Conservation (phyloP, 2,888 invertebrate genomes). For the Coelogynopora nodosa region DNA sequence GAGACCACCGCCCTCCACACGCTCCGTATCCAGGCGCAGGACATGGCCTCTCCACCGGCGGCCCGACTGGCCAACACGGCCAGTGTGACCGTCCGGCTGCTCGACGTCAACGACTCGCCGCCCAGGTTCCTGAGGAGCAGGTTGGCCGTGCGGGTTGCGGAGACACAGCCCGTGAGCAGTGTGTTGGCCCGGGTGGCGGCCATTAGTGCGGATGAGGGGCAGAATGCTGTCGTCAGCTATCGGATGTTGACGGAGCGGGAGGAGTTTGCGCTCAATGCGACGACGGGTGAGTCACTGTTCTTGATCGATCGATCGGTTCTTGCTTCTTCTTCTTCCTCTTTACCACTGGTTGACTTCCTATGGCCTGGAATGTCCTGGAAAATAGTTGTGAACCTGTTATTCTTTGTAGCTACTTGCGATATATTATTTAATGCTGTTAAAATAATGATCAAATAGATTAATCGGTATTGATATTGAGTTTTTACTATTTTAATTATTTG, state of each 20-base stretch:
- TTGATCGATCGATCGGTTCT: too few relatives aligned
- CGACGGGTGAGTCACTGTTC: constrained; percentile 36
- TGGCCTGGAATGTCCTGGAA: too few relatives aligned
- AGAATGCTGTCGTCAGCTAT: constrained; percentile 30
- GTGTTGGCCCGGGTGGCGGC: constrained; percentile 31
- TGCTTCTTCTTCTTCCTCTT: too few relatives aligned
- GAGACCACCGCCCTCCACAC: constrained; percentile 34
- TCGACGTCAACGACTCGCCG: constrained; percentile 45
- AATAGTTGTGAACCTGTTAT: too few relatives aligned
- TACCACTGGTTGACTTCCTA: too few relatives aligned
- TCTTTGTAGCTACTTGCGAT: too few relatives aligned
- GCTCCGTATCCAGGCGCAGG: constrained; percentile 30
- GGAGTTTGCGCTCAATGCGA: constrained; percentile 21
- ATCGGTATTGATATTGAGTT: too few relatives aligned
- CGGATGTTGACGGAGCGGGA: constrained; percentile 1
- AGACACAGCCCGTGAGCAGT: background rate
- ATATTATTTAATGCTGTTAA: too few relatives aligned
- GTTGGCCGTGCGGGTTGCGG: constrained; percentile 32
- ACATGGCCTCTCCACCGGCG: constrained; percentile 27
- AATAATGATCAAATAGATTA: too few relatives aligned
- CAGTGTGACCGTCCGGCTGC: constrained; percentile 36
- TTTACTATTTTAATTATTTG: too few relatives aligned
- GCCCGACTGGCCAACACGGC: background rate
- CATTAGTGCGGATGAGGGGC: constrained; percentile 36
- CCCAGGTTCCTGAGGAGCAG: constrained; percentile 24